Evolutionary conservation across 2,888 invertebrate genomes (phyloP).

Genomic region (Argyra leucocephala): DNA sequence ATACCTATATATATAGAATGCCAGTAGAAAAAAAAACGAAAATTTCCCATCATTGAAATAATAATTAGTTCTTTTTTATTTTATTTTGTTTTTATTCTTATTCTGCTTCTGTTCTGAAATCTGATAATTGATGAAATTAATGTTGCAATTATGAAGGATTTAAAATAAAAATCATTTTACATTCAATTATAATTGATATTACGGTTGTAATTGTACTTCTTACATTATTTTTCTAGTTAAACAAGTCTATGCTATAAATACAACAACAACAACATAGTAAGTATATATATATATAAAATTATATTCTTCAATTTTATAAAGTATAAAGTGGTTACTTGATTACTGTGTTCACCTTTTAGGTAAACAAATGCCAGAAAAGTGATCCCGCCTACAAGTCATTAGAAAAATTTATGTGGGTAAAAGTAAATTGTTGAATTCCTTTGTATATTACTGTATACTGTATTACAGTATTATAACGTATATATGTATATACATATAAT

Average conservation of each 20-base stretch:
- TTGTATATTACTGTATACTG: background rate
- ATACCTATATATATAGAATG: too few species aligned
- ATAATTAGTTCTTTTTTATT: too few species aligned
- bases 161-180: background rate
- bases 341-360: slow-evolving; percentile 1
- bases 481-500: too few species aligned
- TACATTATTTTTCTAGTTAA: background rate
- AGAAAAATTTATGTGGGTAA: slow-evolving; percentile 8
- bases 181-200: too few species aligned
- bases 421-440: background rate
- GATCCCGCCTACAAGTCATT: slow-evolving; percentile 11
- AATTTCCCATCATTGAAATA: too few species aligned
- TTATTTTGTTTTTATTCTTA: background rate
- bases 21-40: too few species aligned
- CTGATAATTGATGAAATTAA: background rate
- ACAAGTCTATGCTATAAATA: background rate
- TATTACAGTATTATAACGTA: background rate
- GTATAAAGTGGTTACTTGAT: background rate
- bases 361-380: slow-evolving; percentile 9
- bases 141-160: background rate
- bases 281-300: background rate
- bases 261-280: background rate
- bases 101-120: background rate
- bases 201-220: too few species aligned
- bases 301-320: slow-evolving; percentile 6